Evolutionary conservation across 2,797 vertebrate species (phyloP), one percentile per base, ranked within the genome.

Genomic region (Avahi laniger): DNA sequence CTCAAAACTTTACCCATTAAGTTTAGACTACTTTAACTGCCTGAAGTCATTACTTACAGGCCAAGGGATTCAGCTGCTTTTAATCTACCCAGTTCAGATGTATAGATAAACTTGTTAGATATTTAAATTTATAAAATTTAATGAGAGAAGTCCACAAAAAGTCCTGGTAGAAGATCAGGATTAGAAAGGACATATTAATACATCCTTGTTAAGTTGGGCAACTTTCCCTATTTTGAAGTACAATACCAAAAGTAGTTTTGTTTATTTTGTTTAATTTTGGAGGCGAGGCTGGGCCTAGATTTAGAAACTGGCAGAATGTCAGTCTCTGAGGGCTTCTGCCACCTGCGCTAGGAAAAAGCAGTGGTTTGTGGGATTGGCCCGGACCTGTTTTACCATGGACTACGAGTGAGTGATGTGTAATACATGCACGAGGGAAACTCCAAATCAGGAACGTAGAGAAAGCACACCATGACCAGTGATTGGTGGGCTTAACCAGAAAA

Each of bases 11-110:
- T 59, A 20, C 15, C 20, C 13, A 0, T 61, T 65, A 92, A 63
- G 11, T 59, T 73, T 48, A 93, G 89, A 41, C 30, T 54, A 5
- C 41, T 61, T 83, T 69, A 75, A 94, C 88, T 67, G 54, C 82
- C 73, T 85, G 33, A 61, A 80, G 33, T 86, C 63, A 81, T 87
- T 67, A 78, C 69, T 82, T 46, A n/a, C 13, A 82, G 52, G n/a
- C 52, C 28, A 83, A 91, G 35, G 35, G 38, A 89, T 87, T 59
- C 41, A 89, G 67, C 46, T 93, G 73, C 22, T 57, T 91, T 93
- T 87, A 92, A 96, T 95, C 89, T 93, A 24, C 81, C 63, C 67
- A 28, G 4, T 83, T 83, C 86, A 87, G 85, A 61, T 76, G 85
- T 76, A 92, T 43, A 92, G 88, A 69, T 46, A 84, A 86, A 72